phyloP scores from a whole-genome alignment of 2,797 vertebrate genomes.

The Varecia variegata region DNA sequence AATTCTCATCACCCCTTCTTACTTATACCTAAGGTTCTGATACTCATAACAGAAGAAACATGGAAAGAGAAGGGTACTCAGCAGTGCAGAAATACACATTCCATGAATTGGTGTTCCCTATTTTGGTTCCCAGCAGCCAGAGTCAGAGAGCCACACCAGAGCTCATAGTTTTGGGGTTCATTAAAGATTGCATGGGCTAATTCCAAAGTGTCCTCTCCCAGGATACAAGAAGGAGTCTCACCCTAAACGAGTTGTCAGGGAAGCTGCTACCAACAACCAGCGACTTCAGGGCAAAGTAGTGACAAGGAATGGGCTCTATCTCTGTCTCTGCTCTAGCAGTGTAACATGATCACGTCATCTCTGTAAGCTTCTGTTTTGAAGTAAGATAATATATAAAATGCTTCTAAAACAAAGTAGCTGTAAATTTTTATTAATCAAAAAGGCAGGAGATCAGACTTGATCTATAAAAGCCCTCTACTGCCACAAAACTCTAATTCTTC shows the following conservation, averaged over 20 bases:
- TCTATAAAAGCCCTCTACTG: background rate
- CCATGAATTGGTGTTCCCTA: background rate
- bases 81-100: background rate
- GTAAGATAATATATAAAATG: background rate
- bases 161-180: background rate
- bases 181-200: background rate
- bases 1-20: background rate
- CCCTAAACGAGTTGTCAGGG: background rate
- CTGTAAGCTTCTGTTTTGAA: background rate
- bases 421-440: background rate
- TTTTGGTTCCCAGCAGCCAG: background rate
- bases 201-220: background rate
- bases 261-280: background rate
- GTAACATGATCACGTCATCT: background rate
- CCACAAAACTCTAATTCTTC: background rate
- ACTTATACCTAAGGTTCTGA: background rate
- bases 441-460: background rate
- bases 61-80: background rate
- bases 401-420: background rate
- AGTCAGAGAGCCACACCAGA: background rate
- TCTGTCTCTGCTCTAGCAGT: background rate
- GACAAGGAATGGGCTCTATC: background rate
- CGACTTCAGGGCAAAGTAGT: background rate
- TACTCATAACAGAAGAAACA: background rate
- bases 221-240: background rate